A percentile compares a stretch with the other conserved stretches of the same genome.
Conservation (phyloP, 2,888 invertebrate genomes). For the Agrilus mali region DNA sequence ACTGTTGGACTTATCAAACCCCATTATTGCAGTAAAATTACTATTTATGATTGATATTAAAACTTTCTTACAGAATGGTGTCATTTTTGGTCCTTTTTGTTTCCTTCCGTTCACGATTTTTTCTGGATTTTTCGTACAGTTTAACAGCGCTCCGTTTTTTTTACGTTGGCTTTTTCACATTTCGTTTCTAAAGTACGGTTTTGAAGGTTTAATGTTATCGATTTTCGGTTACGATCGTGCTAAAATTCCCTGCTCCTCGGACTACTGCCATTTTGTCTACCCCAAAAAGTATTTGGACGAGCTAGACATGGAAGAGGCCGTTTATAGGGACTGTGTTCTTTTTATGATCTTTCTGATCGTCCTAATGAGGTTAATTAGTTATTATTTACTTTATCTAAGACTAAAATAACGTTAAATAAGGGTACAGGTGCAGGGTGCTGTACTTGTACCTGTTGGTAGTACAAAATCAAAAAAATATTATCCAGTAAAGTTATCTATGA, state of each 20-base stretch:
- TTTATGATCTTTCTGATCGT: constrained; percentile 53
- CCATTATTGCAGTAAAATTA: no score
- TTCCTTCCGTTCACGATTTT: constrained; percentile 81
- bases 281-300: constrained; percentile 64
- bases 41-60: no score
- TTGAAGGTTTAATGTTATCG: constrained; percentile 69
- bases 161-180: constrained; percentile 77
- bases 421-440: no score
- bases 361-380: constrained; percentile 50
- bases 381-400: constrained; percentile 40
- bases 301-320: constrained; percentile 54
- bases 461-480: no score
- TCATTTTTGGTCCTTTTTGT: constrained; percentile 78
- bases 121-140: constrained; percentile 84
- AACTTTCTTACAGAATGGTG: constrained; percentile 58
- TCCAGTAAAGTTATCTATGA: no score
- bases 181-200: constrained; percentile 80
- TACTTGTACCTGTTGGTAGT: no score
- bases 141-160: constrained; percentile 64
- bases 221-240: constrained; percentile 72
- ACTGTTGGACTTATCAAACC: no score
- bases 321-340: constrained; percentile 51
- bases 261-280: constrained; percentile 62
- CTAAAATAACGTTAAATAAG: constrained; percentile 21
- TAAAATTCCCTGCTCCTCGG: constrained; percentile 57